Evolutionary conservation across 2,113 vertebrate species (phyloP).

Genomic region (Heterotis niloticus): DNA sequence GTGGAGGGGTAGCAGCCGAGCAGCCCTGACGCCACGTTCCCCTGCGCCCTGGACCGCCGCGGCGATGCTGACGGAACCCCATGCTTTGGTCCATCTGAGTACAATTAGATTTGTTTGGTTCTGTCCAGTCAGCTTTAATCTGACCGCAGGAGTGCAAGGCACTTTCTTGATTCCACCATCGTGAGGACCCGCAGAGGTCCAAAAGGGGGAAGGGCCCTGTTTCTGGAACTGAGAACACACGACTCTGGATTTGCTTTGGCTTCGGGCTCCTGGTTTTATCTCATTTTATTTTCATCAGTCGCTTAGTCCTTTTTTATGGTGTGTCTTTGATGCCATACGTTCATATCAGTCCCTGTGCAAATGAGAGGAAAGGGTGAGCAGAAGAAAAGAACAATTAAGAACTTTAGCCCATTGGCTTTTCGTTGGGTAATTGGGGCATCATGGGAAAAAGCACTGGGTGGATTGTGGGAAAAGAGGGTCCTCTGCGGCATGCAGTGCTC

Average conservation of each 20-base stretch:
- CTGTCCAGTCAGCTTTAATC: conserved; percentile 9
- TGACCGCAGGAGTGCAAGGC: not conserved
- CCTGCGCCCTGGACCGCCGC: not conserved
- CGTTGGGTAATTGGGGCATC: too few relatives aligned
- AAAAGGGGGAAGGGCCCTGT: not conserved
- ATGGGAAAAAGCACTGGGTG: too few relatives aligned
- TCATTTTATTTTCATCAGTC: too few relatives aligned
- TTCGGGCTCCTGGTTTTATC: too few relatives aligned
- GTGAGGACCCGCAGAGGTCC: not conserved
- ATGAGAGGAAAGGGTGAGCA: too few relatives aligned
- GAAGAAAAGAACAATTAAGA: too few relatives aligned
- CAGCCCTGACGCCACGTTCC: not conserved
- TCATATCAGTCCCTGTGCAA: too few relatives aligned
- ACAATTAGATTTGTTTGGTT: not conserved
- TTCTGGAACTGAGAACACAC: not conserved
- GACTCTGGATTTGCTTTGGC: not conserved
- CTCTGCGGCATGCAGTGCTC: not conserved
- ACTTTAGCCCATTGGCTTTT: too few relatives aligned
- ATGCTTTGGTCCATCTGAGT: not conserved
- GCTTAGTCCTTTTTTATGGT: too few relatives aligned
- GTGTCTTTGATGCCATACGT: too few relatives aligned
- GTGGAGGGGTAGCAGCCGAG: not conserved
- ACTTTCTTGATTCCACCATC: too few relatives aligned
- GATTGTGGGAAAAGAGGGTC: not conserved
- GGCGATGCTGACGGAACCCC: not conserved